These are phyloP conservation scores for Clarias magur DNA, from an alignment of 2,113 vertebrate species.

Conservation along the genomic window DNA sequence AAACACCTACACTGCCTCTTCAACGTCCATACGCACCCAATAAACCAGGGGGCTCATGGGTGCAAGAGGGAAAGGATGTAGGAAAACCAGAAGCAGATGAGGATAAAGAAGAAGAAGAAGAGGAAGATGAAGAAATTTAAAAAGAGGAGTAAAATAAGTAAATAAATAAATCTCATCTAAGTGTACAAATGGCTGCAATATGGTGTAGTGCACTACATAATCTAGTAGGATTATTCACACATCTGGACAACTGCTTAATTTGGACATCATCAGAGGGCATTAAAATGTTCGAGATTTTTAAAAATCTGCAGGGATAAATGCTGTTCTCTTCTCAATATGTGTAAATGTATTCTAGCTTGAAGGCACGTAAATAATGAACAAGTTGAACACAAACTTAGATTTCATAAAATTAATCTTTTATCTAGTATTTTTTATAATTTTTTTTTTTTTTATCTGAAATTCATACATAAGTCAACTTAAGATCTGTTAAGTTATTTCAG, in stretches of 20 bases:
- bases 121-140: slow-evolving; percentile 6
- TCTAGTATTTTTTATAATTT: background rate
- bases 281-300: background rate
- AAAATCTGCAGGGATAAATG: background rate
- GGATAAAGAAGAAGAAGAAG: slow-evolving; percentile 10
- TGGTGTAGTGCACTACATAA: background rate
- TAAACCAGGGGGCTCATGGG: background rate
- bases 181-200: background rate
- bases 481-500: background rate
- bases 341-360: background rate
- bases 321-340: background rate
- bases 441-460: background rate
- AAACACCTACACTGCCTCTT: background rate
- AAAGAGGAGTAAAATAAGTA: background rate
- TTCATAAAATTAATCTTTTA: background rate
- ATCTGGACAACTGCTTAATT: background rate
- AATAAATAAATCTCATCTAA: background rate
- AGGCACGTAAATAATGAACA: background rate
- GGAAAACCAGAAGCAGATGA: slow-evolving; percentile 14
- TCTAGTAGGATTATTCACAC: background rate
- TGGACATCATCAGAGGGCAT: no score
- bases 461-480: background rate
- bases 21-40: background rate
- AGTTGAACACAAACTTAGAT: background rate
- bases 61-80: background rate